Conservation (phyloP, 35 echinoderm and acorn worm genomes). For the Amphiura filiformis region DNA sequence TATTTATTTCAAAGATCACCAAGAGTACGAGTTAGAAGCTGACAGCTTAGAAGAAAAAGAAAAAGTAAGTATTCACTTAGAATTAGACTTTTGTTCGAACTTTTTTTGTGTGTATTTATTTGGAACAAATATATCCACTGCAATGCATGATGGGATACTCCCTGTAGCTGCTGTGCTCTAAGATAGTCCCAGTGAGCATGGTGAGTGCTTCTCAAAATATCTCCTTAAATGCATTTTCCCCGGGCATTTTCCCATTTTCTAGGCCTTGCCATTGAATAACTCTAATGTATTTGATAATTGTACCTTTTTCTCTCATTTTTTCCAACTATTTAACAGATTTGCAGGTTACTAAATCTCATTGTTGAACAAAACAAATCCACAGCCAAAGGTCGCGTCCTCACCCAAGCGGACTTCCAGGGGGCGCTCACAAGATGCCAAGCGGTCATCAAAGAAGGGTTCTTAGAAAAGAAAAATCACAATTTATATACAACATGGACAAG, state of each 20-base stretch:
- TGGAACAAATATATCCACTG: no score
- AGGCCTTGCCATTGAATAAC: no score
- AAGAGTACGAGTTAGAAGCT: slow-evolving; percentile 98
- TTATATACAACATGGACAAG: slow-evolving; percentile 95
- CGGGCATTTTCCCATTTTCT: no score
- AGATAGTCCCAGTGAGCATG: no score
- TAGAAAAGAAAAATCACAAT: slow-evolving; percentile 99
- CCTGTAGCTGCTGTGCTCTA: no score
- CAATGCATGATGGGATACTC: background rate
- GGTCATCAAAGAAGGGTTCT: slow-evolving; percentile 91
- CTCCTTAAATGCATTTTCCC: no score
- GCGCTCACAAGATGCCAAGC: slow-evolving; percentile 72
- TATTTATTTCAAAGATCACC: slow-evolving; percentile 93
- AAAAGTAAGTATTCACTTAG: slow-evolving; percentile 59
- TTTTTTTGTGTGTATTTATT: background rate
- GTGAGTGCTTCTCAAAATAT: no score
- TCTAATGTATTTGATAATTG: no score
- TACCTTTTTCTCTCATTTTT: no score
- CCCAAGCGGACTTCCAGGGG: slow-evolving; percentile 54
- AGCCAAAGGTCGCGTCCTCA: slow-evolving; percentile 56
- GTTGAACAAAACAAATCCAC: slow-evolving; percentile 89
- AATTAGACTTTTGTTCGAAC: background rate
- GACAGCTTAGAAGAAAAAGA: slow-evolving; percentile 98
- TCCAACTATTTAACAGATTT: slow-evolving; percentile 88
- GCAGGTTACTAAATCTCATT: slow-evolving; percentile 85